Base-by-base conservation (phyloP, 2,888 invertebrate species). In the Cantharis lateralis region DNA sequence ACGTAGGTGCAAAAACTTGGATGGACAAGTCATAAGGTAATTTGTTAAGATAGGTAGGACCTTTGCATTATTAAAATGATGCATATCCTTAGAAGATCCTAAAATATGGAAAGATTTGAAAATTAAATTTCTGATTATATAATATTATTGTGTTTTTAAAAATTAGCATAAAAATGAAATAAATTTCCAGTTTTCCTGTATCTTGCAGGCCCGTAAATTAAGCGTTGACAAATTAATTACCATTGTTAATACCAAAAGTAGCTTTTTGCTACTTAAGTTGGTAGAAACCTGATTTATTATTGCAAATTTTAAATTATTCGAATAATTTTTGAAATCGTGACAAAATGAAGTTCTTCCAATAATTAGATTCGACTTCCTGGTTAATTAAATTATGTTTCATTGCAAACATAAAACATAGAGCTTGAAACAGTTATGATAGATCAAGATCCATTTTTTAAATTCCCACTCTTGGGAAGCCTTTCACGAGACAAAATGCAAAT, bases 401-500 rank as follows among this genome's bases (percentile, higher is more conserved):
- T 48, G 48, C 48, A 48, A 48, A 48, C 48, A 48, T 48, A 48
- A 48, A 48, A 48, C 48, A 48, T 48, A 48, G n/a, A 48, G 48
- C 48, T 48, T 48, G 48, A 48, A 48, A 48, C 48, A 48, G 48
- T 48, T 48, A 48, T 48, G 48, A 48, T 48, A 48, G 48, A 48
- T 48, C 48, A 48, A 48, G 48, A 48, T 48, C 48, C 48, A 48
- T 48, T 48, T 48, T 48, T 48, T n/a, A 9, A 48, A 48, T 71
- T 63, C 76, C 76, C 76, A 76, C 73, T 77, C 70, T 74, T 74
- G 77, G 48, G n/a, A n/a, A 48, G 74, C 77, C 77, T 77, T 77
- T 77, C 72, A 16, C 70, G 70, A 70, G 71, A 15, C 71, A 63
- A 71, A 63, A 77, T 74, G 77, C 77, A 77, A 77, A 77, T 77